Evolutionary conservation across 2,888 invertebrate species (phyloP), one percentile per base, ranked within the genome.

Genomic region (Prenolepis imparis): DNA sequence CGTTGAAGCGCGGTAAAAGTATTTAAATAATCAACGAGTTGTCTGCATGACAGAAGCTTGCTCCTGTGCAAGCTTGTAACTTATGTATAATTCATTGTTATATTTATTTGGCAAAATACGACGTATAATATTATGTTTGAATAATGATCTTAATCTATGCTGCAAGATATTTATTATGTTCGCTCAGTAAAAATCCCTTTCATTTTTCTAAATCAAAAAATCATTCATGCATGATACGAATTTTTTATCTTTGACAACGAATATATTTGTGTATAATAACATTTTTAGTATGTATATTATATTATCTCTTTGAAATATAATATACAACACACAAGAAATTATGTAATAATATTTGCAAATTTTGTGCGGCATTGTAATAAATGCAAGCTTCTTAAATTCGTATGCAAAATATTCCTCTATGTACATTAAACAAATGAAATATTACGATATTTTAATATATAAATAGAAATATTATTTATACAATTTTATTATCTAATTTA

Each of bases 131-230:
- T 61, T 61, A 44, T 36, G 36, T 57, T 44, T 48, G 18, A 61
- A 44, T 61, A 21, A 61, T 59, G 24, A 73, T 21, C 12, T 74
- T 63, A 48, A 21, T 74, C 48, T 12, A 18, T 6, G 28, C 5
- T 36, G 11, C n/a, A 39, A 66, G 36, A 15, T 66, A 67, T 67
- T 39, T 28, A 55, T 61, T 41, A 39, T 9, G 39, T 28, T 24
- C n/a, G 28, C 9, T 24, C 12, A 15, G 9, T 15, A 59, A 41
- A 55, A 66, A 68, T 59, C 32, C 5, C 5, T 68, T 15, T 41
- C 15, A 8, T 44, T 32, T 48, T 55, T 36, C 36, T 21, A 72
- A 61, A 78, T 72, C 44, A 72, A 55, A 55, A 36, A 41, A 59
- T 18, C 36, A 68, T 59, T 44, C 21, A 72, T 24, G 44, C 6